Conservation (phyloP, 2,797 vertebrate species). For the Calcarius lapponicus region DNA sequence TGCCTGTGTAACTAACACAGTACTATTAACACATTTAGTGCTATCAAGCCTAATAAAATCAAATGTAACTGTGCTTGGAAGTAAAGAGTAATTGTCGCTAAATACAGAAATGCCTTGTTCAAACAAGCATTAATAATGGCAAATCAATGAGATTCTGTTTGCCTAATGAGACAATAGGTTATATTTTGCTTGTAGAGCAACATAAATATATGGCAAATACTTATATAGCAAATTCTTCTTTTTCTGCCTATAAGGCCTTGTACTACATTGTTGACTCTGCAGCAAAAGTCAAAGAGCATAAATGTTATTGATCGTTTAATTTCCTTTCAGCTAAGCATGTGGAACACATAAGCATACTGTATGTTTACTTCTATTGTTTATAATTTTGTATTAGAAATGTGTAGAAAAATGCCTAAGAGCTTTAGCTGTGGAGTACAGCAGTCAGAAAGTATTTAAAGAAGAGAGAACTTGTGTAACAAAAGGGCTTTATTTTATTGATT, state of each 20-base stretch:
- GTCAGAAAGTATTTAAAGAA: not conserved
- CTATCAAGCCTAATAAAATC: slow-evolving; percentile 56
- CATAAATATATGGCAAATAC: not conserved
- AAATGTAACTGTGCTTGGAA: slow-evolving; percentile 27
- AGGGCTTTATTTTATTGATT: slow-evolving; percentile 35
- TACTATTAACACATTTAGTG: slow-evolving; percentile 6
- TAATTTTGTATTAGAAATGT: not conserved
- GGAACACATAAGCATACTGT: not conserved
- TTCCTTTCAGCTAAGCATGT: not conserved
- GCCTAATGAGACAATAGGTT: slow-evolving; percentile 11
- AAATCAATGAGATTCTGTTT: slow-evolving; percentile 23
- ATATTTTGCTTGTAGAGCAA: not conserved
- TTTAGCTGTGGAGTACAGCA: not conserved
- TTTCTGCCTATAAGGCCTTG: not conserved
- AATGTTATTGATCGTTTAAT: not conserved
- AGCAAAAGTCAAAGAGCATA: not conserved
- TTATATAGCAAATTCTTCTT: not conserved
- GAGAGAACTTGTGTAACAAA: not conserved
- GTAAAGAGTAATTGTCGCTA: slow-evolving; percentile 37
- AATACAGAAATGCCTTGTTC: slow-evolving; percentile 45
- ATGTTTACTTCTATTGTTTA: not conserved
- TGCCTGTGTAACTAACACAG: slow-evolving; percentile 43
- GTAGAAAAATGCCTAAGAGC: not conserved
- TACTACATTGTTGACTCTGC: not conserved
- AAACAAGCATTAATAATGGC: not conserved